phyloP scores from a whole-genome alignment of 35 echinoderm and acorn worm species.

The Acanthaster planci region DNA sequence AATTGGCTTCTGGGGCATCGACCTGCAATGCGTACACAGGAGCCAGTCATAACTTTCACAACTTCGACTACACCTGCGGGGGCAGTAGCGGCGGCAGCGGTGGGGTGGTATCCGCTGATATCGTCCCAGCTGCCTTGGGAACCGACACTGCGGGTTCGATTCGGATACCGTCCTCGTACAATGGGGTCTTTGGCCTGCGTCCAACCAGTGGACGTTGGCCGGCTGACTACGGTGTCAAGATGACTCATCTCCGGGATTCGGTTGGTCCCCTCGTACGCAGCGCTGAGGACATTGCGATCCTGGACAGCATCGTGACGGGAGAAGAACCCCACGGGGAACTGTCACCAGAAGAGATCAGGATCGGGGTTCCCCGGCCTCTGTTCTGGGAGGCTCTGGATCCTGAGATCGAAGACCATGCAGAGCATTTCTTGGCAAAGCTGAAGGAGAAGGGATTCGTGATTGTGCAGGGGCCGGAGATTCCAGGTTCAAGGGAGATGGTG shows the following conservation, averaged over 20 bases:
- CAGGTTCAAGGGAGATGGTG: background rate
- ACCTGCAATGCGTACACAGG: background rate
- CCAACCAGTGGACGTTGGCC: constrained; percentile 1
- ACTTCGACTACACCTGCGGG: constrained; percentile 16
- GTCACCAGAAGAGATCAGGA: background rate
- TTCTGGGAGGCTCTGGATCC: background rate
- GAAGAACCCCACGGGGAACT: background rate
- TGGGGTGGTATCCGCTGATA: background rate
- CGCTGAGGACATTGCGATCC: constrained; percentile 1
- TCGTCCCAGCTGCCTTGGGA: constrained; percentile 4
- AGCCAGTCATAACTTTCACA: background rate
- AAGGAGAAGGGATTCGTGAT: background rate
- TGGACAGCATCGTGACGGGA: background rate
- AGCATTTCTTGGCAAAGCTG: background rate
- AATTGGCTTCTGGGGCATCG: background rate
- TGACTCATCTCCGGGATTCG: background rate
- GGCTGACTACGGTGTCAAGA: constrained; percentile 16
- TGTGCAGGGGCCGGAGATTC: background rate
- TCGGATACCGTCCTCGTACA: background rate
- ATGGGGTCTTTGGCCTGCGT: background rate
- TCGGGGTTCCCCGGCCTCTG: background rate
- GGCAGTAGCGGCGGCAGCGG: background rate
- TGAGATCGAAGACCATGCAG: background rate
- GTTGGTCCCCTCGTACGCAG: background rate
- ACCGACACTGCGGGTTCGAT: background rate